Conservation (phyloP, 1,140 invertebrate genomes). For the Magallana angulata region DNA sequence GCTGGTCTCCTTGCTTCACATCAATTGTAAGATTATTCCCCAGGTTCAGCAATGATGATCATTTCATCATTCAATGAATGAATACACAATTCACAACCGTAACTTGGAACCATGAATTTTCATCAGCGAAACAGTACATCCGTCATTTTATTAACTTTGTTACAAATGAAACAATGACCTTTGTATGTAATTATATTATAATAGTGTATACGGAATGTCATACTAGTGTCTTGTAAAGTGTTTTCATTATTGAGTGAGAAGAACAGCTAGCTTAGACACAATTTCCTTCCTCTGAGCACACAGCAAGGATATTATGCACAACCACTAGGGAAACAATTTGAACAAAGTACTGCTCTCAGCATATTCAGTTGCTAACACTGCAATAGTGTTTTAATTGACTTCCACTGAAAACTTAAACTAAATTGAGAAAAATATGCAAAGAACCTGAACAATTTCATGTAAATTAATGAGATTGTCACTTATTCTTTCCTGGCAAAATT, state of each 20-base stretch:
- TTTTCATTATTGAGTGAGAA: background rate
- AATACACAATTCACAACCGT: background rate
- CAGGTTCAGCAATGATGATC: background rate
- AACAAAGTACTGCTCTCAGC: background rate
- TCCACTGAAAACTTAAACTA: too few relatives aligned
- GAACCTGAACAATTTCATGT: too few relatives aligned
- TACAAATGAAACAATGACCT: background rate
- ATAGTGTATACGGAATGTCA: background rate
- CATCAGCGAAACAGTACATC: background rate
- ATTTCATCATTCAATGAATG: background rate
- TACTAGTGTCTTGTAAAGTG: background rate
- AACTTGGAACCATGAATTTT: background rate
- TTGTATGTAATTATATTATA: background rate
- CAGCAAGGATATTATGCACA: background rate
- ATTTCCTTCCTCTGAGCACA: background rate
- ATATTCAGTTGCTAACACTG: background rate
- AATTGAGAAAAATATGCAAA: too few relatives aligned
- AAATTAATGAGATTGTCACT: too few relatives aligned
- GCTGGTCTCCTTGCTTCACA: background rate
- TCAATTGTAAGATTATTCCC: background rate
- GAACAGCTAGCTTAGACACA: background rate
- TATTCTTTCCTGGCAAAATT: too few relatives aligned
- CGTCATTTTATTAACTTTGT: conserved; percentile 4
- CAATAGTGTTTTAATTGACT: background rate
- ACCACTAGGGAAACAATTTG: background rate